phyloP scores from a whole-genome alignment of 2,113 vertebrate species.

The Melanerpes formicivorus region DNA sequence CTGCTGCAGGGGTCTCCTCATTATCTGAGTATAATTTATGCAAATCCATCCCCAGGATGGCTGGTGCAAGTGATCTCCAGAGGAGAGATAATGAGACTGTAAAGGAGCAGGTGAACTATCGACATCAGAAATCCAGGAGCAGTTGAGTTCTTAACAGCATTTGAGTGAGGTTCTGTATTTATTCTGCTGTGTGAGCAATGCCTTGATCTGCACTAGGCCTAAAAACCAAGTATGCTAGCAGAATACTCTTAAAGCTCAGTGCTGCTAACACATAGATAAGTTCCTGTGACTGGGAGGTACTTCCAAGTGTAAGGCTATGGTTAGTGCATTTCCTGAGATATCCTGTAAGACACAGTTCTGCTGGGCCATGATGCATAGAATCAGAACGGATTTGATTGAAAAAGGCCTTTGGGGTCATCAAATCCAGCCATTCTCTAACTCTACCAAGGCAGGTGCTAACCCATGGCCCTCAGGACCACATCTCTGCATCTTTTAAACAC shows the following conservation, averaged over 20 bases:
- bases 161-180: neutral
- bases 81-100: neutral
- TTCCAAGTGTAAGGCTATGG: neutral
- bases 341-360: neutral
- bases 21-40: neutral
- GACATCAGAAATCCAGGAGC: neutral
- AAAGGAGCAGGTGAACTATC: neutral
- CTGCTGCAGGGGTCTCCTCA: neutral
- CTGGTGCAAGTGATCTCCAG: neutral
- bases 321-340: neutral
- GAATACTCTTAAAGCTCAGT: neutral
- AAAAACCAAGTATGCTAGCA: neutral
- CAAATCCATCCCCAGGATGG: neutral
- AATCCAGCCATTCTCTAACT: too few relatives aligned
- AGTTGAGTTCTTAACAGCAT: neutral
- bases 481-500: too few relatives aligned
- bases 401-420: too few relatives aligned
- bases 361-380: neutral
- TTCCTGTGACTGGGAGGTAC: neutral
- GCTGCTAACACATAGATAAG: neutral
- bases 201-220: neutral
- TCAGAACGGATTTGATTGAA: too few relatives aligned
- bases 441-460: too few relatives aligned
- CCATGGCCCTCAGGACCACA: too few relatives aligned
- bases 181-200: neutral